Evolutionary conservation across 2,797 vertebrate genomes (phyloP).

Genomic region (Eurystomus glaucurus): DNA sequence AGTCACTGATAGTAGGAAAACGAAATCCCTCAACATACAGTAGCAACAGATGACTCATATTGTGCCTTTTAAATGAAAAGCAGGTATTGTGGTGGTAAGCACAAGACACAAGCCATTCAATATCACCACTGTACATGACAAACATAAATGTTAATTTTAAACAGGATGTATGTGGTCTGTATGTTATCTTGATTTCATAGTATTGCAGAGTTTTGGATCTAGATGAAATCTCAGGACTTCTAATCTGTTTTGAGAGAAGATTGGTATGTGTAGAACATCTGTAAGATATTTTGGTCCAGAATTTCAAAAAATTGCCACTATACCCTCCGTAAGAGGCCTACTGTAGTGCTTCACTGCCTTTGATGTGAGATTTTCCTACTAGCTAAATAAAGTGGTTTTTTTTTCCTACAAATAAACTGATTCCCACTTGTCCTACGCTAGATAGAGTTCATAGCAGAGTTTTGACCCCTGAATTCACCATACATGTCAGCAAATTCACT

Average conservation of each 20-base stretch:
- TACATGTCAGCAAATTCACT: background rate
- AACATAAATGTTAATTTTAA: background rate
- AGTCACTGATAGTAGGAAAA: background rate
- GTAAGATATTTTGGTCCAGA: background rate
- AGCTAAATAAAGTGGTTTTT: background rate
- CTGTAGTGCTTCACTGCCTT: background rate
- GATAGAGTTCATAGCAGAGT: background rate
- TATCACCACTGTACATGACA: background rate
- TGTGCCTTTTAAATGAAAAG: background rate
- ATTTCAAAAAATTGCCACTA: background rate
- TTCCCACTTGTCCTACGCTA: background rate
- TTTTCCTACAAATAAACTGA: background rate
- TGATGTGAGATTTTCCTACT: background rate
- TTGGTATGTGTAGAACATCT: background rate
- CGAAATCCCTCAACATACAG: background rate
- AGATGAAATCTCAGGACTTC: background rate
- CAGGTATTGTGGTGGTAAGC: background rate
- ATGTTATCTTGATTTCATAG: background rate
- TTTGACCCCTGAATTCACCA: background rate
- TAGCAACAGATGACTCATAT: background rate
- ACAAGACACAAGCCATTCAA: background rate
- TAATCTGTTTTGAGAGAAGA: background rate
- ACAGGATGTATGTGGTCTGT: background rate
- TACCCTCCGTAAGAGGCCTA: fast-evolving
- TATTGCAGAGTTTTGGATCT: background rate